Evolutionary conservation across 2,888 invertebrate genomes (phyloP), one percentile per base, ranked within the genome.

Genomic region (Pristionchus mayeri): DNA sequence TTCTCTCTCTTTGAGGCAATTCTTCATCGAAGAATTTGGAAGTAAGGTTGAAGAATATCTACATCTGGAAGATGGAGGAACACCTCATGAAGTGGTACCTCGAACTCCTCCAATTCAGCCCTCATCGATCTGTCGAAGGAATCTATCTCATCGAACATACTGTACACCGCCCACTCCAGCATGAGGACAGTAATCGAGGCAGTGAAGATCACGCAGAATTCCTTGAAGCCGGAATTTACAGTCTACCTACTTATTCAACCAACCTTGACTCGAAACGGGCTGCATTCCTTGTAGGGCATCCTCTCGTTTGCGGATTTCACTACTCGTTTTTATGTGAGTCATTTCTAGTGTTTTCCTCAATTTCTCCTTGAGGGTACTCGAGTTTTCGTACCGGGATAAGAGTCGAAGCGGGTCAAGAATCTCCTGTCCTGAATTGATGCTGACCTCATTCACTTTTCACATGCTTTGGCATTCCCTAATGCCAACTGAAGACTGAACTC

Each of bases 41-140:
- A 24, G 71, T 13, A 11, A 71, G 44, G 13, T 71, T 71, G 71
- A 71, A 71, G 24, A 44, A 71, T 24, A 71, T n/a, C 71, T 71
- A 11, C 9, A 71, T n/a, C n/a, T n/a, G n/a, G n/a, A n/a, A n/a
- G n/a, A 44, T 44, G 4, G n/a, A 54, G 4, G 54, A n/a, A 21
- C 11, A 37, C 44, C 9, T 54, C 16, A 54, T 54, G 4, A 54
- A 21, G 54, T 13, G n/a, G 21, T 11, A 71, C 71, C 40, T 71
- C 71, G 44, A 71, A 71, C 44, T 71, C 71, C 37, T 71, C 71
- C 37, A 71, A 44, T 71, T 71, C 71, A 9, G 71, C 71, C 40
- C 40, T n/a, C 71, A 71, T 40, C n/a, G 40, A 16, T 24, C 40
- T 44, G n/a, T 71, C 40, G n/a, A 71, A 40, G 3, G 16, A 16